Percentiles rank a stretch among this genome's conserved stretches.
Conservation (phyloP, 1,140 invertebrate genomes). For the Anastatus disparis region DNA sequence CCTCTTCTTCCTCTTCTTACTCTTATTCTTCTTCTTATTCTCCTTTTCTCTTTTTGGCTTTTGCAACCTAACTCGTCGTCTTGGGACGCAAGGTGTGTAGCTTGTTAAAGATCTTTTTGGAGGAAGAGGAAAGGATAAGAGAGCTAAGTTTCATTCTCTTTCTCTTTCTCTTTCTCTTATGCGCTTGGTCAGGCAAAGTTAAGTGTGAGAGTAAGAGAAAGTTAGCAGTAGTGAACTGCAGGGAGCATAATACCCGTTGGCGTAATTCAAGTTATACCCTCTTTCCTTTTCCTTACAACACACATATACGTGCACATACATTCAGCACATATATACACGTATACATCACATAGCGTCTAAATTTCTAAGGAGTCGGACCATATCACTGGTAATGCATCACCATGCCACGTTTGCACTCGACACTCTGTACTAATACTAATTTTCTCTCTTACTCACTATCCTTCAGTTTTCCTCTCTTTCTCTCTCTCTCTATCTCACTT, state of each 20-base stretch:
- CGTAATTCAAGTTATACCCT: conserved; percentile 27
- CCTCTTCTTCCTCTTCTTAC: too few relatives aligned
- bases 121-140: too few relatives aligned
- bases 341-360: too few relatives aligned
- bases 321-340: too few relatives aligned
- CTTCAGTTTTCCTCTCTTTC: too few relatives aligned
- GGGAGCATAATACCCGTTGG: conserved; percentile 13
- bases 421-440: neutral
- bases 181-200: neutral
- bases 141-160: neutral
- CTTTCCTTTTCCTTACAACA: neutral
- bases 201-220: too few relatives aligned
- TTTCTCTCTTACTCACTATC: neutral
- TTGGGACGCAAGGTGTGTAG: neutral
- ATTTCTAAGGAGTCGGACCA: conserved; percentile 20
- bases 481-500: neutral
- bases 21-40: too few relatives aligned
- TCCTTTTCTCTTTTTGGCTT: too few relatives aligned
- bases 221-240: neutral
- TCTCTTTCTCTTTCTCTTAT: too few relatives aligned
- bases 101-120: conserved; percentile 23
- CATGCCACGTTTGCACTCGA: conserved; percentile 1
- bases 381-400: conserved; percentile 24
- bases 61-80: too few relatives aligned
- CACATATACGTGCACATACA: too few relatives aligned